Percentiles rank a stretch among this genome's conserved stretches.
These are phyloP conservation scores for Crepidodera aurea DNA, from an alignment of 2,888 invertebrate species.

Conservation along the genomic window DNA sequence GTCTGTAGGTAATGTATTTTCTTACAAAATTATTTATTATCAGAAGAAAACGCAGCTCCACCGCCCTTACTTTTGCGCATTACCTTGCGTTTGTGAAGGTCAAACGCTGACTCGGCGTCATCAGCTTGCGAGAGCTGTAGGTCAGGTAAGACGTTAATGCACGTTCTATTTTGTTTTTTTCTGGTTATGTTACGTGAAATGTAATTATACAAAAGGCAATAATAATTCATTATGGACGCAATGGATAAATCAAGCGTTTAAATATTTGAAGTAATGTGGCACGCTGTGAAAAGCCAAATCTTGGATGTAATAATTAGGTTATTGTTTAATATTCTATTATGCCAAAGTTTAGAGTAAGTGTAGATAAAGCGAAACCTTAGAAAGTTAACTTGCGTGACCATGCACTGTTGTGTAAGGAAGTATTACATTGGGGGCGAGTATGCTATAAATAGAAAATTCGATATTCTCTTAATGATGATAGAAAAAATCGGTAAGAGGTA, in stretches of 20 bases:
- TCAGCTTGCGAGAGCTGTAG: too few species aligned
- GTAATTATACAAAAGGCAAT: background rate
- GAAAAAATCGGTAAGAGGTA: too few species aligned
- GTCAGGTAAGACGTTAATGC: too few species aligned
- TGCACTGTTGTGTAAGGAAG: constrained; percentile 10
- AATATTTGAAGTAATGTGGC: background rate
- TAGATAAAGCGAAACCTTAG: constrained; percentile 4
- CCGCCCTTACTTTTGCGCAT: too few species aligned
- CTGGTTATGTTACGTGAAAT: too few species aligned
- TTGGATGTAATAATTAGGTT: constrained; percentile 3
- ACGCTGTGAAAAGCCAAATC: too few species aligned
- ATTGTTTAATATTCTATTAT: constrained; percentile 11
- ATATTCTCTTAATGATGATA: background rate
- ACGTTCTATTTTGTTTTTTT: too few species aligned
- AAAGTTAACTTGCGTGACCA: constrained; percentile 16
- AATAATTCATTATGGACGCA: background rate
- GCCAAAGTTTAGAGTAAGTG: background rate
- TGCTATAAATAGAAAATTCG: constrained; percentile 19
- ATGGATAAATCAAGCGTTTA: background rate
- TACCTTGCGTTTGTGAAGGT: too few species aligned
- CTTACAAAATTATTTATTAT: too few species aligned
- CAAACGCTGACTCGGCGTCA: too few species aligned
- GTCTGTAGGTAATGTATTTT: too few species aligned
- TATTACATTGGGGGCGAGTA: background rate
- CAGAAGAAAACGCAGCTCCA: too few species aligned